Conservation (phyloP, 2,888 invertebrate species). For the Isotomurus palustris region DNA sequence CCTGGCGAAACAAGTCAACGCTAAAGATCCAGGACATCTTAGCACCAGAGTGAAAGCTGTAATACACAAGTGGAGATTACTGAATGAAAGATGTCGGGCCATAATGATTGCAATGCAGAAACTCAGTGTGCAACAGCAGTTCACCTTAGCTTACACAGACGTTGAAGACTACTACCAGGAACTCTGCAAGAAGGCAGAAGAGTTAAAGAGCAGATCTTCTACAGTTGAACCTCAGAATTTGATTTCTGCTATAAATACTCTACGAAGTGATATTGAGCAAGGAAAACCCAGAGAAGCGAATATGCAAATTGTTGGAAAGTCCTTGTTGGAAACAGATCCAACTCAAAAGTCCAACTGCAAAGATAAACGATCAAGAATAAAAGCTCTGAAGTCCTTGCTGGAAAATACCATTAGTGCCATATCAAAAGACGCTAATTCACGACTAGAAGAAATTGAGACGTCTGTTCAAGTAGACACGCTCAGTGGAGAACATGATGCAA, state of each 20-base stretch:
- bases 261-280: constrained; percentile 10
- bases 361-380: constrained; percentile 6
- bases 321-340: background rate
- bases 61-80: constrained; percentile 21
- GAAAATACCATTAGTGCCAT: constrained; percentile 5
- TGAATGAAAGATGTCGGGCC: constrained; percentile 12
- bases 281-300: constrained; percentile 14
- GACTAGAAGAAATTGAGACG: constrained; percentile 55
- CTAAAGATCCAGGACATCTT: constrained; percentile 28
- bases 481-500: constrained; percentile 62
- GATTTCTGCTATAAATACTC: background rate
- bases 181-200: constrained; percentile 3
- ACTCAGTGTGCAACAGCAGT: background rate
- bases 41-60: constrained; percentile 35
- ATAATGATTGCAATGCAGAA: constrained; percentile 22
- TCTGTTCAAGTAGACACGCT: constrained; percentile 49
- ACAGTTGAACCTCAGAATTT: background rate
- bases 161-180: background rate
- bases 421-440: constrained; percentile 4
- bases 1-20: constrained; percentile 36
- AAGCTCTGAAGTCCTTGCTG: constrained; percentile 5
- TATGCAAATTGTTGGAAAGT: constrained; percentile 19
- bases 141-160: background rate
- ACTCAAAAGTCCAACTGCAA: constrained; percentile 1
- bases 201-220: background rate